phyloP scores from a whole-genome alignment of 2,888 invertebrate genomes.

The Malacosoma neustria region DNA sequence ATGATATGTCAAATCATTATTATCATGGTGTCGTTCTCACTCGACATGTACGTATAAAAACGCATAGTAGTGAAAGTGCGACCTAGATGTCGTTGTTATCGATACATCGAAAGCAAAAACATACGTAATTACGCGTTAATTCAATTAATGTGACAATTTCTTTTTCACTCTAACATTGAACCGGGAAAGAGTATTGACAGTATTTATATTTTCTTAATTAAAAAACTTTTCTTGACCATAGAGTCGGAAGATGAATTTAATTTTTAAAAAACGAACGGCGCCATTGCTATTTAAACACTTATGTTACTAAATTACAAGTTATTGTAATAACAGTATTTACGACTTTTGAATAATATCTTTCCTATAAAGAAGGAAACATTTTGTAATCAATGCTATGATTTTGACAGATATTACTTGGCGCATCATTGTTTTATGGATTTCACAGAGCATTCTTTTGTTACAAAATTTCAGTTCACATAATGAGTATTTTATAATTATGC shows the following conservation, averaged over 20 bases:
- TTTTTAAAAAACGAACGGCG: no score
- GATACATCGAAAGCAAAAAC: not conserved
- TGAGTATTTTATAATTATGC: no score
- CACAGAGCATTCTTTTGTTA: not conserved
- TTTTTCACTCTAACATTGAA: no score
- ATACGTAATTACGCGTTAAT: conserved; percentile 3
- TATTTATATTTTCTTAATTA: no score
- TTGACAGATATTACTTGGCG: not conserved
- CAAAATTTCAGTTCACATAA: no score
- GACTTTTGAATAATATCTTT: not conserved
- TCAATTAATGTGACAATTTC: no score
- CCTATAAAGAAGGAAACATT: not conserved
- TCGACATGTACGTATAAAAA: no score
- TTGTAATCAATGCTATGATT: not conserved
- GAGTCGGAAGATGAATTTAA: no score
- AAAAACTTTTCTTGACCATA: no score
- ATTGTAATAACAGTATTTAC: not conserved
- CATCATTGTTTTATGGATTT: not conserved
- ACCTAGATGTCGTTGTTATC: not conserved
- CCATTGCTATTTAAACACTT: not conserved
- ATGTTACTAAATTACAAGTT: not conserved
- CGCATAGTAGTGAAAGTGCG: not conserved
- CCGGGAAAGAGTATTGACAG: no score
- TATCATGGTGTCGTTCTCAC: no score
- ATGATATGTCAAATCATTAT: no score